These are phyloP conservation scores for Xestia xanthographa DNA, from an alignment of 2,888 invertebrate genomes.

Conservation along the genomic window DNA sequence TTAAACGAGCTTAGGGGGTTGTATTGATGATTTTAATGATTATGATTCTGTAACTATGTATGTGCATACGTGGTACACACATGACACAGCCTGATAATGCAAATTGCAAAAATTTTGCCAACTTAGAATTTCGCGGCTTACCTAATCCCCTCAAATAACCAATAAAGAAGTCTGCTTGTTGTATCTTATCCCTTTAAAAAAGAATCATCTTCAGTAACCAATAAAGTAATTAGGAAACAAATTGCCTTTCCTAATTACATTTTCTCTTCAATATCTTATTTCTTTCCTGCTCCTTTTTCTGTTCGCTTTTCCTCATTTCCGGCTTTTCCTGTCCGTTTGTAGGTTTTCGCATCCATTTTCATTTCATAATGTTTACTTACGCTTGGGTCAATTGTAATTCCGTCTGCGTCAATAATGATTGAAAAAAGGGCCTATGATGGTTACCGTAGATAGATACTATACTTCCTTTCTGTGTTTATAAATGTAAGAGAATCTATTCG, in stretches of 20 bases:
- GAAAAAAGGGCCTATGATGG: background rate
- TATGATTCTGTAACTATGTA: too few species aligned
- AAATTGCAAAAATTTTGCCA: too few species aligned
- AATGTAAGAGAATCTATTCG: background rate
- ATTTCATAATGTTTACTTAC: background rate
- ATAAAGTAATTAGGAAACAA: too few species aligned
- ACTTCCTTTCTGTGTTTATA: background rate
- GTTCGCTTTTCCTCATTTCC: slow-evolving; percentile 4
- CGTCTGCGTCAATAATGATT: background rate
- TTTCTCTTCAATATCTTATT: background rate
- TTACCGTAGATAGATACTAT: background rate
- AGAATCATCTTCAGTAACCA: background rate
- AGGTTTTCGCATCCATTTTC: background rate
- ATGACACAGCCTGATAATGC: too few species aligned
- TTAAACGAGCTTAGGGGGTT: too few species aligned
- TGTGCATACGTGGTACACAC: too few species aligned
- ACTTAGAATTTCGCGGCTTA: too few species aligned
- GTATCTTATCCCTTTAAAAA: background rate
- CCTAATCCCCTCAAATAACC: background rate
- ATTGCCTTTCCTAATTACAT: background rate
- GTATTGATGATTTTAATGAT: too few species aligned
- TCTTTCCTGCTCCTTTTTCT: background rate
- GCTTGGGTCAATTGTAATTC: background rate
- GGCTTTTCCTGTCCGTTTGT: background rate
- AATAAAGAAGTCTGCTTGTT: background rate